These are phyloP conservation scores for Brachyistius frenatus DNA, from an alignment of 2,113 vertebrate species.

Conservation along the genomic window DNA sequence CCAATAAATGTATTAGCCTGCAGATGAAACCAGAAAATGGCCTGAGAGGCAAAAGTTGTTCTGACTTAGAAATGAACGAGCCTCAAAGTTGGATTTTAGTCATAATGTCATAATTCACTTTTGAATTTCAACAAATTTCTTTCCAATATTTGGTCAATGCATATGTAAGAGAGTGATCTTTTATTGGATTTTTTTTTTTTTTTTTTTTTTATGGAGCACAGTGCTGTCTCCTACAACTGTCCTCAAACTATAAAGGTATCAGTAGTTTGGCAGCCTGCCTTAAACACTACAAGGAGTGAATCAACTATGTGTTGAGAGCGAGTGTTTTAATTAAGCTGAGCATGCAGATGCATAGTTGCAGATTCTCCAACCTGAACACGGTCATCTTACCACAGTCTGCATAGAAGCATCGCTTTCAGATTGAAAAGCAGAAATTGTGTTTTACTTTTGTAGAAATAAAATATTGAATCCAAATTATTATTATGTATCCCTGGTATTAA, in stretches of 20 bases:
- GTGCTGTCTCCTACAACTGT: not conserved
- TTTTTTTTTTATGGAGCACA: not conserved
- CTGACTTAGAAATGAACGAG: constrained; percentile 6
- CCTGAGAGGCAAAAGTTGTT: constrained; percentile 40
- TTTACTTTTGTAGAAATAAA: not conserved
- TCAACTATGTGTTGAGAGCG: too few relatives aligned
- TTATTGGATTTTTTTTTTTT: not conserved
- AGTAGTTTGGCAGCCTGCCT: too few relatives aligned
- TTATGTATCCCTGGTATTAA: too few relatives aligned
- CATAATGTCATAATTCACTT: constrained; percentile 2
- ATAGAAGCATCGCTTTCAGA: too few relatives aligned
- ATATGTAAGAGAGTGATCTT: not conserved
- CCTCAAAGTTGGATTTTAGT: not conserved
- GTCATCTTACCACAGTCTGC: not conserved
- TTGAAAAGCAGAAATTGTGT: too few relatives aligned
- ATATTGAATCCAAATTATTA: not conserved
- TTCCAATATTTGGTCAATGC: constrained; percentile 12
- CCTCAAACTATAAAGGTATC: too few relatives aligned
- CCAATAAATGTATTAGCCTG: constrained; percentile 56
- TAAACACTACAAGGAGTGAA: too few relatives aligned
- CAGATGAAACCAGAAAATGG: constrained; percentile 51
- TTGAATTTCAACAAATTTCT: not conserved
- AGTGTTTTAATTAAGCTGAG: not conserved
- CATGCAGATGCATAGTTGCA: not conserved
- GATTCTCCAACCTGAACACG: not conserved